Percentiles rank a stretch among this genome's conserved stretches.
phyloP scores from a whole-genome alignment of 2,888 invertebrate species.

The Tipula lateralis region DNA sequence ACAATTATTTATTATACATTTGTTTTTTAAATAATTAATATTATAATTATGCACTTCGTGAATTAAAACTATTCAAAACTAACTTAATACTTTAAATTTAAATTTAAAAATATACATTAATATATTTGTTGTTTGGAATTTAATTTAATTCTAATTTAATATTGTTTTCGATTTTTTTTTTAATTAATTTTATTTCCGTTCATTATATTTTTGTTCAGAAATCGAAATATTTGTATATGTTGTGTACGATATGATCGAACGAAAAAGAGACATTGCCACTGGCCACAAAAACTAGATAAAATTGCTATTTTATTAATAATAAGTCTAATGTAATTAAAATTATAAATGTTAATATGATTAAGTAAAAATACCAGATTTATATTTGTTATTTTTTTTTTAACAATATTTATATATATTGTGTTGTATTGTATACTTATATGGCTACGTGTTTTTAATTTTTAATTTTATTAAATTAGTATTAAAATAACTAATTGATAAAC shows the following conservation, averaged over 20 bases:
- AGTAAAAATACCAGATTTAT: background rate
- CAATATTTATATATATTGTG: conserved; percentile 19
- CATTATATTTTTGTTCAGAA: background rate
- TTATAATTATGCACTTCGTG: background rate
- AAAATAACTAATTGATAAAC: background rate
- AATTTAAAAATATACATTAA: background rate
- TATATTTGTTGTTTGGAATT: conserved; percentile 1
- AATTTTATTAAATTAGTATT: background rate
- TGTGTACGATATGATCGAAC: background rate
- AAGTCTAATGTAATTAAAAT: background rate
- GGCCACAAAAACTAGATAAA: conserved; percentile 12
- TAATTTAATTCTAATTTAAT: background rate
- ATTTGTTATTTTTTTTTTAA: background rate
- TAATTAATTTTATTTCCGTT: background rate
- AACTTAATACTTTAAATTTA: background rate
- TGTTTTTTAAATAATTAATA: conserved; percentile 9
- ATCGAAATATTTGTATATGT: background rate
- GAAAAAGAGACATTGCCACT: conserved; percentile 26
- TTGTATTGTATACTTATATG: conserved; percentile 21
- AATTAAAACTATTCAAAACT: background rate
- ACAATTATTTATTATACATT: conserved; percentile 33
- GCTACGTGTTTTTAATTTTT: background rate
- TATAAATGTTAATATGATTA: background rate
- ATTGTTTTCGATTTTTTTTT: background rate
- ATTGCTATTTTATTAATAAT: background rate